Evolutionary conservation across 2,797 vertebrate species (phyloP).

Genomic region (Arremon aurantiirostris): DNA sequence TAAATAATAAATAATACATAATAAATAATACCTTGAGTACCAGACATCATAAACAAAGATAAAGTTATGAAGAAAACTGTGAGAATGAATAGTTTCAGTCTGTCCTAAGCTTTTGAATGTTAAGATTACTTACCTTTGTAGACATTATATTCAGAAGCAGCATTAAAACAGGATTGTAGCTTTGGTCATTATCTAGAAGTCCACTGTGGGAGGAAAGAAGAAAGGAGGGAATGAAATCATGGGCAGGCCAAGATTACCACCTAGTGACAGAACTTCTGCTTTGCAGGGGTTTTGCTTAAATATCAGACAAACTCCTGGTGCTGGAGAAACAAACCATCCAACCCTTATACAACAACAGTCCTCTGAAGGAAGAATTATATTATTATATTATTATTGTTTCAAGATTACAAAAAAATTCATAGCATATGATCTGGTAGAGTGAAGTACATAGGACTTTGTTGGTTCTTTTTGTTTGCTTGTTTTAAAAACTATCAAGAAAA

Average conservation of each 20-base stretch:
- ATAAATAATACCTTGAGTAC: not conserved
- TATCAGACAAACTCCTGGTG: accelerated
- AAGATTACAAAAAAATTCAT: not conserved
- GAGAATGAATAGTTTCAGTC: not conserved
- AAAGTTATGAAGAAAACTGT: not conserved
- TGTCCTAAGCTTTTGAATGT: not conserved
- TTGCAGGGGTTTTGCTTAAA: not conserved
- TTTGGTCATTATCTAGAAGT: not conserved
- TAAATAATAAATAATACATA: too few relatives aligned
- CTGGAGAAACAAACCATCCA: not conserved
- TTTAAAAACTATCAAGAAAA: not conserved
- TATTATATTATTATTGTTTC: not conserved
- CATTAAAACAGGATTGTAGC: not conserved
- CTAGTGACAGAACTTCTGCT: slow-evolving; percentile 51
- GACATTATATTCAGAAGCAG: not conserved
- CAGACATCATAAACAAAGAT: not conserved
- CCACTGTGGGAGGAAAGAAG: accelerated
- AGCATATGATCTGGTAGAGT: not conserved
- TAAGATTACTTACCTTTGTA: not conserved
- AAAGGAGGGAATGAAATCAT: not conserved
- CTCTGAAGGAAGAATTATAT: not conserved
- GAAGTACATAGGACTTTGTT: accelerated
- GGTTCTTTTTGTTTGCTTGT: not conserved
- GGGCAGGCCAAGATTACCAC: slow-evolving; percentile 41
- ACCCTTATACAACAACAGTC: not conserved